phyloP scores from a whole-genome alignment of 2,797 vertebrate genomes.

The Avahi laniger region DNA sequence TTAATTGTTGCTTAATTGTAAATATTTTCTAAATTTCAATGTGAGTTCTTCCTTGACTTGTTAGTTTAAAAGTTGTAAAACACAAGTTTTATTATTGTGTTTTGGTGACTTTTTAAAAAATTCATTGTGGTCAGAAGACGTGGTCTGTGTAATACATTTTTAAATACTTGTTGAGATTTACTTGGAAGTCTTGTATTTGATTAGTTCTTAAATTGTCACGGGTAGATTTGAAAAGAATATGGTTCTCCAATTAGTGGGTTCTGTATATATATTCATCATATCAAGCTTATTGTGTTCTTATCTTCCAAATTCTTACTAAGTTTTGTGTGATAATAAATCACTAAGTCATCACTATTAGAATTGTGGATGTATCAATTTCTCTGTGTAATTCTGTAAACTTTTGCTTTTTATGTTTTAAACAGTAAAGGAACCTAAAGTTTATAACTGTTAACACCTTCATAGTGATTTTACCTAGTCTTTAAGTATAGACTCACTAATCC shows the following conservation, averaged over 20 bases:
- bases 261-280: not conserved
- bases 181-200: not conserved
- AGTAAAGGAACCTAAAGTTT: not conserved
- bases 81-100: not conserved
- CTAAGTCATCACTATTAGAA: too few species aligned
- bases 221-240: not conserved
- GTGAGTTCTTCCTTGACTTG: not conserved
- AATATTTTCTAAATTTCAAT: not conserved
- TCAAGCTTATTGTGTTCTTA: not conserved
- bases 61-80: not conserved
- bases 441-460: not conserved
- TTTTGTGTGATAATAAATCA: not conserved
- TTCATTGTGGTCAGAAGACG: not conserved
- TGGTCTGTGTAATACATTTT: not conserved
- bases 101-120: not conserved
- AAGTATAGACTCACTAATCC: not conserved
- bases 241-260: not conserved
- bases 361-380: not conserved
- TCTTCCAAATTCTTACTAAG: not conserved
- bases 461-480: not conserved
- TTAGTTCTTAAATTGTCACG: not conserved
- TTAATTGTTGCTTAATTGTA: not conserved
- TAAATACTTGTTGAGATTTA: not conserved
- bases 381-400: not conserved
- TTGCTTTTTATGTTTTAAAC: not conserved